These are phyloP conservation scores for Cathartes aura DNA, from an alignment of 2,113 vertebrate genomes.

Conservation along the genomic window DNA sequence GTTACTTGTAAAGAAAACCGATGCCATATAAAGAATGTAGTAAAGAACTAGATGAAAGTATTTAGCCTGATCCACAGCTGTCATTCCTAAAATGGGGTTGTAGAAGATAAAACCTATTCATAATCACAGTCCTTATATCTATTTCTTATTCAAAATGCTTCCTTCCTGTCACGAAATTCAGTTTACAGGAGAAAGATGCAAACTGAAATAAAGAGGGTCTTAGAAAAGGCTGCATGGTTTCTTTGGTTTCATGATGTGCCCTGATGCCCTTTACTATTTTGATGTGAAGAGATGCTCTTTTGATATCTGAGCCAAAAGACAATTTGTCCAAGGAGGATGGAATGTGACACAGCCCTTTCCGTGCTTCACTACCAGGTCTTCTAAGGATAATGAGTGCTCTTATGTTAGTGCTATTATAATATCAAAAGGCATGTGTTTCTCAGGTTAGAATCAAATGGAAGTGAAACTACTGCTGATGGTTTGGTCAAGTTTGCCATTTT, in stretches of 20 bases:
- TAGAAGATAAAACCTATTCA: background rate
- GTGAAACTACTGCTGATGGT: background rate
- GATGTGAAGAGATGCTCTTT: background rate
- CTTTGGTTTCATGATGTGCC: background rate
- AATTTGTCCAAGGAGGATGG: background rate
- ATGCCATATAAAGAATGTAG: background rate
- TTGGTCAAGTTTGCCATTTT: background rate
- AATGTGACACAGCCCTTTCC: background rate
- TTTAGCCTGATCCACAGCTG: background rate
- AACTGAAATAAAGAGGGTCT: background rate
- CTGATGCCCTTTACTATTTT: background rate
- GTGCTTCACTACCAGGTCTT: background rate
- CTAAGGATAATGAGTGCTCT: background rate
- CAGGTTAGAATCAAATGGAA: background rate
- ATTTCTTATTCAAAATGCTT: background rate
- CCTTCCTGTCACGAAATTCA: fast-evolving
- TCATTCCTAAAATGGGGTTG: background rate
- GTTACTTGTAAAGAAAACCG: background rate
- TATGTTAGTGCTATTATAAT: background rate
- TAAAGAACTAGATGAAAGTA: background rate
- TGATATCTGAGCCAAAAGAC: background rate
- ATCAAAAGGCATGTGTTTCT: background rate
- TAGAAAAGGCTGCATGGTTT: background rate
- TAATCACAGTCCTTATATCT: background rate
- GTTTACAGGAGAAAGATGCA: background rate